phyloP scores from a whole-genome alignment of 2,113 vertebrate genomes.

The Euleptes europaea region DNA sequence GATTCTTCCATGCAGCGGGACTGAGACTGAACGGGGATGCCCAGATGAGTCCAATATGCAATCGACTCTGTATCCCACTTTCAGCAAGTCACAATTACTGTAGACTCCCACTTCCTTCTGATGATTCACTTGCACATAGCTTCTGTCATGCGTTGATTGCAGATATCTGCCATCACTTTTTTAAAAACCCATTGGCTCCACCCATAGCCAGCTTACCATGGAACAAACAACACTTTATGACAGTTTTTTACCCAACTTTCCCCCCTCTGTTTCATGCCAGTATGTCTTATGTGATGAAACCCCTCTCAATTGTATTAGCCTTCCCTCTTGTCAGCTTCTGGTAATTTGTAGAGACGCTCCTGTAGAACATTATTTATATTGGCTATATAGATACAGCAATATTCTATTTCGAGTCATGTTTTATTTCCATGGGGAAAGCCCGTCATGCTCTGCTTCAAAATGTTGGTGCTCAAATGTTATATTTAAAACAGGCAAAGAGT shows the following conservation, averaged over 20 bases:
- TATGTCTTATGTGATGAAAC: neutral
- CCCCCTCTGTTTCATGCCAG: neutral
- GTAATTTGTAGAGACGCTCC: neutral
- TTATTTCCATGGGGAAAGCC: neutral
- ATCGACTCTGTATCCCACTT: neutral
- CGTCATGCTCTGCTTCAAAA: neutral
- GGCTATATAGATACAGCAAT: neutral
- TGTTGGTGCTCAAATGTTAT: neutral
- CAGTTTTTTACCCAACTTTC: neutral
- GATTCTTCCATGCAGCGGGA: neutral
- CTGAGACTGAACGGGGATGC: neutral
- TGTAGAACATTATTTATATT: neutral
- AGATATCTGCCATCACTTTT: neutral
- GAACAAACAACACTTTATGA: neutral
- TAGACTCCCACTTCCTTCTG: neutral
- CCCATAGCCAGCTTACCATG: neutral
- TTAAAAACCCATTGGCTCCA: neutral
- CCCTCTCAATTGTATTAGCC: neutral
- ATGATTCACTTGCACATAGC: neutral
- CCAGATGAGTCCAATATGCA: neutral
- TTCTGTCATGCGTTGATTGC: neutral
- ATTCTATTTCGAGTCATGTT: neutral
- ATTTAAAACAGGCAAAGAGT: neutral
- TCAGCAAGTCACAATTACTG: neutral
- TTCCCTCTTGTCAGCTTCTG: conserved; percentile 13